Evolutionary conservation across 1,140 invertebrate species (phyloP).

Genomic region (Antheraea pernyi): DNA sequence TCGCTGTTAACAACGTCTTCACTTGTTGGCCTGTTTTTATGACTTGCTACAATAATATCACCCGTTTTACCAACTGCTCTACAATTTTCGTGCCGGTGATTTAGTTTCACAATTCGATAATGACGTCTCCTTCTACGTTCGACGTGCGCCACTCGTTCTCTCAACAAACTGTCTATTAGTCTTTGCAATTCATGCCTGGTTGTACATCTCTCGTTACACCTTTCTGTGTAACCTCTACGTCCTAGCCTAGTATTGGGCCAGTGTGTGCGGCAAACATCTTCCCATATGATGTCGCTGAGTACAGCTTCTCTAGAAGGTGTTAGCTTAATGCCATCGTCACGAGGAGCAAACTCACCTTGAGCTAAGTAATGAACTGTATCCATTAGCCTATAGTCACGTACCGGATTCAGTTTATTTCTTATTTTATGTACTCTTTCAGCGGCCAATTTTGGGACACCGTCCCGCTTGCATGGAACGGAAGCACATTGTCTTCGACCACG

Average conservation of each 20-base stretch:
- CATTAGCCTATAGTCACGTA: constrained; percentile 69
- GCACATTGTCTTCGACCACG: constrained; percentile 59
- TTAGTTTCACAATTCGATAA: constrained; percentile 69
- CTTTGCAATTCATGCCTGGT: constrained; percentile 61
- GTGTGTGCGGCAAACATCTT: constrained; percentile 72
- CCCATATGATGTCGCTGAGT: constrained; percentile 73
- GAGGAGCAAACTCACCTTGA: constrained; percentile 70
- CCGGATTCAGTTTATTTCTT: constrained; percentile 66
- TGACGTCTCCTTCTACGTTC: constrained; percentile 63
- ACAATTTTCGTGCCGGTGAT: constrained; percentile 63
- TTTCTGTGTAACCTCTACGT: constrained; percentile 51
- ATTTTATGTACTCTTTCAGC: constrained; percentile 69
- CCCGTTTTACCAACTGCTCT: constrained; percentile 66
- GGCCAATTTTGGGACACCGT: constrained; percentile 56
- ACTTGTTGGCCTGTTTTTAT: constrained; percentile 51
- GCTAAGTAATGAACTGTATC: constrained; percentile 73
- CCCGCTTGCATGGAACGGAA: constrained; percentile 65
- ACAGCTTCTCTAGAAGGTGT: constrained; percentile 71
- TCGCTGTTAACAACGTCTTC: constrained; percentile 38
- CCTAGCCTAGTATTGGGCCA: constrained; percentile 65
- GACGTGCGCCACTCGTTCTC: constrained; percentile 64
- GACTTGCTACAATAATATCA: constrained; percentile 69
- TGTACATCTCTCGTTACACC: constrained; percentile 51
- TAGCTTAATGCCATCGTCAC: constrained; percentile 70
- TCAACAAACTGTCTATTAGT: constrained; percentile 65